A percentile compares a stretch with the other conserved stretches of the same genome.
Evolutionary conservation across 2,888 invertebrate genomes (phyloP).

Genomic region (Laspeyria flexula): DNA sequence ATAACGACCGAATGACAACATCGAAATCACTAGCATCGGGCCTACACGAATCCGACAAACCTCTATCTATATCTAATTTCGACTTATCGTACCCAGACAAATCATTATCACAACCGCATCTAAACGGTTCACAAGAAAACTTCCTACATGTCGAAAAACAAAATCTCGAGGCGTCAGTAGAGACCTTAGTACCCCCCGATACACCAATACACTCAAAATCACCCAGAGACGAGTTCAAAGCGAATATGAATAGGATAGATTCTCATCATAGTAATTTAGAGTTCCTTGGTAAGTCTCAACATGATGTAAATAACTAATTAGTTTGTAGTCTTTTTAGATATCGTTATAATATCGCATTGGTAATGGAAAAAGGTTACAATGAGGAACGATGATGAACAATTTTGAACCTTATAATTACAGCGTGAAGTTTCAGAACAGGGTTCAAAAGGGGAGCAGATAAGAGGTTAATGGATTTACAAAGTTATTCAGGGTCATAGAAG

Average conservation of each 20-base stretch:
- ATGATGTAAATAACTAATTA: conserved; percentile 46
- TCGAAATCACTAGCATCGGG: conserved; percentile 68
- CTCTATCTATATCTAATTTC: conserved; percentile 61
- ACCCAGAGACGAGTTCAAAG: conserved; percentile 69
- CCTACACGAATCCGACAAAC: conserved; percentile 59
- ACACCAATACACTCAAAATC: conserved; percentile 47
- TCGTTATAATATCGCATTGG: background rate
- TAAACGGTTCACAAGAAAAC: conserved; percentile 70
- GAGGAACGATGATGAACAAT: too few species aligned
- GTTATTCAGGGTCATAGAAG: too few species aligned
- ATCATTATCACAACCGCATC: conserved; percentile 31
- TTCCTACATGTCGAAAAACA: conserved; percentile 66
- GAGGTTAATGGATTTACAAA: too few species aligned
- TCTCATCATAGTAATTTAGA: conserved; percentile 79
- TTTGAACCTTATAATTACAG: too few species aligned
- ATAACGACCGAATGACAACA: conserved; percentile 55
- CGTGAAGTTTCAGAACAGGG: too few species aligned
- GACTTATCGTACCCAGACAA: conserved; percentile 62
- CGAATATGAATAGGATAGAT: conserved; percentile 82
- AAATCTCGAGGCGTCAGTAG: conserved; percentile 50
- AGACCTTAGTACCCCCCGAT: conserved; percentile 48
- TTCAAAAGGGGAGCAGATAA: too few species aligned
- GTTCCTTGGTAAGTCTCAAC: conserved; percentile 54
- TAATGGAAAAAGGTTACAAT: background rate
- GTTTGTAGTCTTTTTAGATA: conserved; percentile 1